Base-by-base conservation (phyloP, 2,888 invertebrate species). In the Yponomeuta sedellus region DNA sequence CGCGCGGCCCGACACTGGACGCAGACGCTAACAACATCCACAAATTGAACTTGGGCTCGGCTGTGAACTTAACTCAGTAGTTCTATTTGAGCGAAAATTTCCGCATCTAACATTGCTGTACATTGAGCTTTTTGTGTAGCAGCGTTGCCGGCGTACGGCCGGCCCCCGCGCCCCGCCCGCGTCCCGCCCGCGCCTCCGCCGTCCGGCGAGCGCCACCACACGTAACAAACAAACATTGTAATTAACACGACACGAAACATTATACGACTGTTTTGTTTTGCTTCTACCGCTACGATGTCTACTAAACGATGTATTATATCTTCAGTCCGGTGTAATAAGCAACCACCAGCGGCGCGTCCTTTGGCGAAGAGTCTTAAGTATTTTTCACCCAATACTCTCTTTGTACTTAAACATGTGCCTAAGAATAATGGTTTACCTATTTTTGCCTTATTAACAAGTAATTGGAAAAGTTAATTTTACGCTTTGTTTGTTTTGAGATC, bases 351-450 rank as follows among this genome's bases (percentile, higher is more conserved):
- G 73, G 77, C 80, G 80, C 82, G 85, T 82, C 79, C 74, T 77
- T 77, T 77, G 82, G 81, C 85, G 76, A 80, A 80, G 76, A 81
- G 82, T 85, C 84, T 83, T 80, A 88, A 87, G 90, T 91, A 91
- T 87, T 91, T 91, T 91, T 91, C 91, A 91, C 91, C 91, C 91
- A 91, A 90, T 89, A 89, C 91, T 91, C 90, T 88, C 77, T 81
- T 79, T 75, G 75, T 79, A 80, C 78, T 79, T 80, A 81, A 88
- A 84, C 87, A 86, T 88, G 87, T 80, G 80, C 87, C 85, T 76
- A 78, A 81, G 77, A 81, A 44, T 83, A 76, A 76, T 74, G 72
- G 75, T 80, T 82, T 82, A 84, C 82, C 16, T 64, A 64, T 64
- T 64, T 28, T 83, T 85, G 80, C 86, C 84, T 84, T 82, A 90